phyloP scores from a whole-genome alignment of 2,113 vertebrate genomes.

The Trogon surrucura region DNA sequence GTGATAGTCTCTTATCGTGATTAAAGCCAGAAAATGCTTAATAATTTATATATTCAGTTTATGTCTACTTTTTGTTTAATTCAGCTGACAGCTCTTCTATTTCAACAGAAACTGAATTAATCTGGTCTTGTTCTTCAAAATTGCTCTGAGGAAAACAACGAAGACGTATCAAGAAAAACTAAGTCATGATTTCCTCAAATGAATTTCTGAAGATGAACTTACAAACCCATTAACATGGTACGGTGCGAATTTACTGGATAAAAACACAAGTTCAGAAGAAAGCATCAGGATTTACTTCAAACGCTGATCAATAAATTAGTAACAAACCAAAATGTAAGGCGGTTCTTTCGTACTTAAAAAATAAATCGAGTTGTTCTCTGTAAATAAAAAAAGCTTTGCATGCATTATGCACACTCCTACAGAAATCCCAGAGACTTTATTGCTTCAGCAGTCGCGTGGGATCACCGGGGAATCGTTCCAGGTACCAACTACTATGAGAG shows the following conservation, averaged over 20 bases:
- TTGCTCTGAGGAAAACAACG: constrained; percentile 8
- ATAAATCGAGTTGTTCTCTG: too few species aligned
- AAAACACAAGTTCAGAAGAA: background rate
- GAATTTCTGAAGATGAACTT: background rate
- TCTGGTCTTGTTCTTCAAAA: constrained; percentile 5
- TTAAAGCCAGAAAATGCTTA: constrained; percentile 61
- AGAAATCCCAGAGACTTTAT: background rate
- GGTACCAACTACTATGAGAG: background rate
- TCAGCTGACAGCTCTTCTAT: constrained; percentile 39
- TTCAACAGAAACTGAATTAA: constrained; percentile 41
- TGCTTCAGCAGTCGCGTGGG: background rate
- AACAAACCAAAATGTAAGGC: background rate
- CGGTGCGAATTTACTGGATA: background rate
- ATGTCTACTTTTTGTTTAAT: constrained; percentile 54
- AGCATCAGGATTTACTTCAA: background rate
- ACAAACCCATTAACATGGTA: background rate
- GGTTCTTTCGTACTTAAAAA: background rate
- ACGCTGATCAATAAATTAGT: background rate
- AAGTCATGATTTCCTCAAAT: background rate
- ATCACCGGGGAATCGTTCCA: background rate
- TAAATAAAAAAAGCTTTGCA: background rate
- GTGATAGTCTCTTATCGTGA: constrained; percentile 25
- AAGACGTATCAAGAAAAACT: background rate
- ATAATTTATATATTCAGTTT: constrained; percentile 49
- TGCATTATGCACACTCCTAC: background rate